Evolutionary conservation across 2,797 vertebrate species (phyloP).

Genomic region (Hypotaenidia okinawae): DNA sequence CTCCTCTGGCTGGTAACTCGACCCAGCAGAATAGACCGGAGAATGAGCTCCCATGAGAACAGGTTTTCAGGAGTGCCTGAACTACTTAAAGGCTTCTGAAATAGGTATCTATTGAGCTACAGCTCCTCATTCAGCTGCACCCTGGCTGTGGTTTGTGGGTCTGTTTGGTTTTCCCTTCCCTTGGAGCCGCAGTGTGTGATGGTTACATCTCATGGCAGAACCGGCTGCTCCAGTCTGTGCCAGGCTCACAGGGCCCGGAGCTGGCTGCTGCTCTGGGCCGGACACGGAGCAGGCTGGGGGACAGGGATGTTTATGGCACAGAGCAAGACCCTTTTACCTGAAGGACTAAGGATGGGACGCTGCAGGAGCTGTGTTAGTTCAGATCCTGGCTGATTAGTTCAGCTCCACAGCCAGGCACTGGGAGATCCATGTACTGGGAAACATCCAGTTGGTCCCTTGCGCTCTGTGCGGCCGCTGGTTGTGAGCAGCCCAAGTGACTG

Average conservation of each 20-base stretch:
- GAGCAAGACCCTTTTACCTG: not conserved
- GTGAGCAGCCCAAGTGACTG: not conserved
- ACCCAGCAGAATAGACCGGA: not conserved
- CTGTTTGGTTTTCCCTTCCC: not conserved
- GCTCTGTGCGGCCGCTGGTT: not conserved
- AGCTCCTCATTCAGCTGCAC: not conserved
- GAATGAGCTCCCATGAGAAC: not conserved
- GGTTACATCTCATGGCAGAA: rapidly evolving
- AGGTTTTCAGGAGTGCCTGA: not conserved
- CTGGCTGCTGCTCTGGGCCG: not conserved
- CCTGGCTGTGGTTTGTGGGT: not conserved
- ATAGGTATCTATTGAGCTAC: not conserved
- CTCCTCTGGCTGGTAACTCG: not conserved
- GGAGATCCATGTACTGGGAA: not conserved
- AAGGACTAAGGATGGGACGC: not conserved
- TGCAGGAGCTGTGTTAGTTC: not conserved
- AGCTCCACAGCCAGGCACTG: rapidly evolving
- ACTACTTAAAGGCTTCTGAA: not conserved
- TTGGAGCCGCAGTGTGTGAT: not conserved
- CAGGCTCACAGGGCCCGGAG: rapidly evolving
- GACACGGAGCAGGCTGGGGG: not conserved
- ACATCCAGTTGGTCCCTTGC: not conserved
- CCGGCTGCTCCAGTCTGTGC: not conserved
- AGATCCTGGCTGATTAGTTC: not conserved
- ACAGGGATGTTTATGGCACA: not conserved